phyloP scores from a whole-genome alignment of 2,888 invertebrate species.

The Leuctra nigra region DNA sequence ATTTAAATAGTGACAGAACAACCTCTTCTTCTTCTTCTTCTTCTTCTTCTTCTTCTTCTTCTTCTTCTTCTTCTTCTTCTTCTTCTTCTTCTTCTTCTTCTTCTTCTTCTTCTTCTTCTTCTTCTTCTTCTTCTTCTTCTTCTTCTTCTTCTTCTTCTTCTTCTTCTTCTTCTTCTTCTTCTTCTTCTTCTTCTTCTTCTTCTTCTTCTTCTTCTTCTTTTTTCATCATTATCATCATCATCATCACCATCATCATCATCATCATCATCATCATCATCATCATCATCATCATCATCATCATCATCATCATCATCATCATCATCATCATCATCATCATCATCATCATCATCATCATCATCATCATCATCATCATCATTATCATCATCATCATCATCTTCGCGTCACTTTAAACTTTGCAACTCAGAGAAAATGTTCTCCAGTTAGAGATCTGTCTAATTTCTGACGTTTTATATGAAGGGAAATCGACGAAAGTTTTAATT shows the following conservation, averaged over 20 bases:
- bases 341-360: slow-evolving; percentile 12
- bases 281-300: slow-evolving; percentile 8
- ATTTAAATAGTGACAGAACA: too few relatives aligned
- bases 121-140: neutral
- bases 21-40: slow-evolving; percentile 75
- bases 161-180: slow-evolving; percentile 43
- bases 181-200: slow-evolving; percentile 47
- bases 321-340: slow-evolving; percentile 12
- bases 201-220: slow-evolving; percentile 39
- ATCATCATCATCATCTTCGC: slow-evolving; percentile 14
- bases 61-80: neutral
- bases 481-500: too few relatives aligned
- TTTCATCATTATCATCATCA: too few relatives aligned
- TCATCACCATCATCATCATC: neutral
- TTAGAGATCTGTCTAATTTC: too few relatives aligned
- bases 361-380: slow-evolving; percentile 10
- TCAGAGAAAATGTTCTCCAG: too few relatives aligned
- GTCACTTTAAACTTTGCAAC: too few relatives aligned
- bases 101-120: neutral
- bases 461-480: too few relatives aligned
- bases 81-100: neutral
- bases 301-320: slow-evolving; percentile 14
- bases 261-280: neutral
- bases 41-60: slow-evolving; percentile 72
- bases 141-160: neutral